Base-by-base conservation (phyloP, 2,888 invertebrate species). In the Cepaea hortensis region DNA sequence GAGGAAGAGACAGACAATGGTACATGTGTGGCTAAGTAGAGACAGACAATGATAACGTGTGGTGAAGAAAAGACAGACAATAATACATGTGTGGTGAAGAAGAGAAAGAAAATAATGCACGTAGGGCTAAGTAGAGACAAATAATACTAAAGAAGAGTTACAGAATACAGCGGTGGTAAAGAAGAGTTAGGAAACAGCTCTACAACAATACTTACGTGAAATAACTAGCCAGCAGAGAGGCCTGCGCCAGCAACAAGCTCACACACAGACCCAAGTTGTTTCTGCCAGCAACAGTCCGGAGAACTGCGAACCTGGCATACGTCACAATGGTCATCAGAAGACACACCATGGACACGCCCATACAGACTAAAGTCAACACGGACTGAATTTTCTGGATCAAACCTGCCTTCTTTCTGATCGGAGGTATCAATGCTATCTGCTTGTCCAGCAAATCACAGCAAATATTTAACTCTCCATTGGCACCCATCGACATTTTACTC, bases 241-340 rank as follows among this genome's bases (percentile, higher is more conserved):
- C 68, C 46, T 85, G 85, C 0, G 85, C 85, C 13, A 76, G 23
- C 23, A 85, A 23, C 20, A 85, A 50, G 65, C 81, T 81, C 3
- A 23, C n/a, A 73, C 80, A 72, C 3, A 87, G 77, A n/a, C 20
- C 35, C 68, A 87, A 48, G 46, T 83, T 87, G 61, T 80, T 84
- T 23, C 23, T 50, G 7, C 87, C 84, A 5, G 84, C 87, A 7
- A 50, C 35, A 61, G 35, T 84, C 0, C 87, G 65, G 11, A 87
- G 48, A 3, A 18, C 18, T 18, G 72, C 65, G 23, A 87, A 84
- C 72, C 20, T 18, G 48, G 48, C 50, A 62, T 87, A 87, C 5
- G 87, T 84, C 9, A 77, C 65, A 3, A 87, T 15, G 3, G 87
- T 84, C 11, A 79, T 20, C 3, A 80, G 23, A 7, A 87, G 84